Evolutionary conservation across 2,888 invertebrate species (phyloP).

Genomic region (Choreutis nemorana): DNA sequence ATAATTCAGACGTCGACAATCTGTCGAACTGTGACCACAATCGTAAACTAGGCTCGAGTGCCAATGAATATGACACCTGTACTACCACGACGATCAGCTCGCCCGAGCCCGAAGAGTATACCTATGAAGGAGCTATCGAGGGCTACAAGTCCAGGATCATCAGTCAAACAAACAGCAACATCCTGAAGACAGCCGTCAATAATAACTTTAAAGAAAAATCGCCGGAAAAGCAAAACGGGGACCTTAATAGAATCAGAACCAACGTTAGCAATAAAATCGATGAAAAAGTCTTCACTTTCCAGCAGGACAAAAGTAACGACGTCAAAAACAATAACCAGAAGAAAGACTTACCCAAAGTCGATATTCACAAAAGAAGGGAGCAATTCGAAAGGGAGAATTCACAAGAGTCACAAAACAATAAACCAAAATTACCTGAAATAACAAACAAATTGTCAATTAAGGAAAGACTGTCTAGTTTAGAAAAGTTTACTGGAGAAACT

Average conservation of each 20-base stretch:
- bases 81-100: constrained; percentile 74
- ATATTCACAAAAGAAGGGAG: constrained; percentile 82
- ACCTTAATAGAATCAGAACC: constrained; percentile 55
- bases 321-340: constrained; percentile 53
- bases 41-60: constrained; percentile 57
- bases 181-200: constrained; percentile 48
- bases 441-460: constrained; percentile 74
- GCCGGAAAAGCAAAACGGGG: constrained; percentile 43
- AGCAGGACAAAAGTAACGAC: constrained; percentile 53
- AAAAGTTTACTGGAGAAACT: constrained; percentile 69
- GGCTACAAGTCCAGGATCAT: constrained; percentile 83
- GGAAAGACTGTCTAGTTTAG: constrained; percentile 74
- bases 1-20: constrained; percentile 61
- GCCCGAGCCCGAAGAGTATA: constrained; percentile 80
- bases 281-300: constrained; percentile 69
- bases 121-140: constrained; percentile 87
- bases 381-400: constrained; percentile 79
- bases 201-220: constrained; percentile 54
- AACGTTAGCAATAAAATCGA: constrained; percentile 68
- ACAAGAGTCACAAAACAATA: constrained; percentile 53
- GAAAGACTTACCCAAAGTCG: constrained; percentile 78
- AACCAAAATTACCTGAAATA: constrained; percentile 69
- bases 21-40: constrained; percentile 51
- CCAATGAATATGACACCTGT: constrained; percentile 72
- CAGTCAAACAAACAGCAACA: constrained; percentile 61